Percentiles rank a stretch among this genome's conserved stretches.
These are phyloP conservation scores for Scomber japonicus DNA, from an alignment of 2,113 vertebrate genomes.

Conservation along the genomic window DNA sequence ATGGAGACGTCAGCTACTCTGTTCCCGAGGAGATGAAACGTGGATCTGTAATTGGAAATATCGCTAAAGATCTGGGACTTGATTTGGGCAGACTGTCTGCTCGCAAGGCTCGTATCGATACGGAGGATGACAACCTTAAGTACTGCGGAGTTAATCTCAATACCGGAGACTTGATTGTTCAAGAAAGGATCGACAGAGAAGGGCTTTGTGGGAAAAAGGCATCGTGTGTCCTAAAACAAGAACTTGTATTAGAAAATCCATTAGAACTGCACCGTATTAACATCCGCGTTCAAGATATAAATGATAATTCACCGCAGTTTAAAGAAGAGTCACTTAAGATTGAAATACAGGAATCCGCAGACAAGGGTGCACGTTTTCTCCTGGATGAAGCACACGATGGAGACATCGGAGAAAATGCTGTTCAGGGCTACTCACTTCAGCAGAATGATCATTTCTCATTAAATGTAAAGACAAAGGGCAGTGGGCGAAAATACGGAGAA, in stretches of 20 bases:
- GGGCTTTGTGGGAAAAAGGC: constrained; percentile 73
- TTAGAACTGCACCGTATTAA: constrained; percentile 76
- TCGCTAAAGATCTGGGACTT: constrained; percentile 84
- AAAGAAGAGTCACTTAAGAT: constrained; percentile 53
- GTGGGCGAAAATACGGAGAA: constrained; percentile 74
- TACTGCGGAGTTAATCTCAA: constrained; percentile 74
- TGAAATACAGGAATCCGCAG: constrained; percentile 74
- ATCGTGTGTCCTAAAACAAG: constrained; percentile 79
- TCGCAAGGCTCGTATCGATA: constrained; percentile 78
- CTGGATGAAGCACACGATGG: constrained; percentile 81
- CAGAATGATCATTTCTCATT: constrained; percentile 78
- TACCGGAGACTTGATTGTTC: constrained; percentile 78
- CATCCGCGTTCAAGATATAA: constrained; percentile 84
- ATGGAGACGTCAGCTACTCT: constrained; percentile 79
- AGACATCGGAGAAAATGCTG: constrained; percentile 83
- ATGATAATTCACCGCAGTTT: constrained; percentile 83
- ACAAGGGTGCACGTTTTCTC: constrained; percentile 73
- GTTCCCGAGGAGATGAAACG: constrained; percentile 82
- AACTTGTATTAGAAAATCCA: constrained; percentile 82
- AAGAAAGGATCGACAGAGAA: constrained; percentile 82
- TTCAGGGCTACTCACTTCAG: constrained; percentile 80
- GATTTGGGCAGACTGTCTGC: constrained; percentile 66
- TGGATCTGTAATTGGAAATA: constrained; percentile 84
- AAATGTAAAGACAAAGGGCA: constrained; percentile 58
- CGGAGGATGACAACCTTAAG: constrained; percentile 53